phyloP scores from a whole-genome alignment of 2,113 vertebrate species.

The Apodemus speciosus region DNA sequence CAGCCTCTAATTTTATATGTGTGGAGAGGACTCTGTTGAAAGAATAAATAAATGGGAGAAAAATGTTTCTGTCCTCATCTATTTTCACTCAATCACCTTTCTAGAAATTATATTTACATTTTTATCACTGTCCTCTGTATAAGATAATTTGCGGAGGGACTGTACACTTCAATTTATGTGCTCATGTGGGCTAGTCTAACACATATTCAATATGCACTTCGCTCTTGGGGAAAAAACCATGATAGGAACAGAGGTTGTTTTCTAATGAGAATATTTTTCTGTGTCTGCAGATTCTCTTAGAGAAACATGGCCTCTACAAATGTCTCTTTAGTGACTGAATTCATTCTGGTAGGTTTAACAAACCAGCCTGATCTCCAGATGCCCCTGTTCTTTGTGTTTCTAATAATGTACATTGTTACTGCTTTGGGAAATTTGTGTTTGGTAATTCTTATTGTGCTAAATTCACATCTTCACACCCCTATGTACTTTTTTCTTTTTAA shows the following conservation, averaged over 20 bases:
- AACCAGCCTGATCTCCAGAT: background rate
- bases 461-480: slow-evolving; percentile 59
- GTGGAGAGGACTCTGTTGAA: background rate
- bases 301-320: slow-evolving; percentile 27
- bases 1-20: background rate
- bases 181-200: background rate
- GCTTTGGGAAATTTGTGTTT: slow-evolving; percentile 37
- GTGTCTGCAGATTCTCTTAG: background rate
- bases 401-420: background rate
- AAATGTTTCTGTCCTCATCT: background rate
- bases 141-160: background rate
- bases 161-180: accelerated
- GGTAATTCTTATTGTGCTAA: slow-evolving; percentile 36
- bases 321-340: slow-evolving; percentile 18
- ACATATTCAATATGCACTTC: background rate
- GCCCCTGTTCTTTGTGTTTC: slow-evolving; percentile 4
- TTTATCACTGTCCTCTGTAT: background rate
- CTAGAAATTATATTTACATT: background rate
- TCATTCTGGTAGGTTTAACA: slow-evolving; percentile 37
- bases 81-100: background rate
- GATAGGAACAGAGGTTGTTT: background rate
- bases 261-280: background rate
- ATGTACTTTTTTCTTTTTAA: slow-evolving; percentile 73
- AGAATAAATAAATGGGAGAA: background rate
- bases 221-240: too few relatives aligned